A percentile compares a stretch with the other conserved stretches of the same genome.
These are phyloP conservation scores for Eupithecia tripunctaria DNA, from an alignment of 2,888 invertebrate genomes.

Conservation along the genomic window DNA sequence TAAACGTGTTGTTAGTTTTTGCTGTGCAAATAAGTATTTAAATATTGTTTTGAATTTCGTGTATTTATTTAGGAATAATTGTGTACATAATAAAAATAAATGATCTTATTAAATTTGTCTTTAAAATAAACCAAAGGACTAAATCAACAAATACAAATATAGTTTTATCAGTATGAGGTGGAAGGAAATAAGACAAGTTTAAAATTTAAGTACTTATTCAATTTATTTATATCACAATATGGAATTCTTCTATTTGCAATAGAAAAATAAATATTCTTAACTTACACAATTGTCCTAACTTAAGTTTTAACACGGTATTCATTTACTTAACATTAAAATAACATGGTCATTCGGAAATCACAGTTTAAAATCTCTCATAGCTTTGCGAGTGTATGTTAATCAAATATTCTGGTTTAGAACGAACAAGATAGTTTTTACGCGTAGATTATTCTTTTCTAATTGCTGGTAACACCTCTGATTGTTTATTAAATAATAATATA, in stretches of 20 bases:
- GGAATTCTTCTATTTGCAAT: constrained; percentile 39
- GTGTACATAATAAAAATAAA: not conserved
- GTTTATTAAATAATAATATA: not conserved
- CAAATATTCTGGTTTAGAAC: not conserved
- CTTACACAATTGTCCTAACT: constrained; percentile 13
- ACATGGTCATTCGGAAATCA: constrained; percentile 41
- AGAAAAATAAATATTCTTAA: constrained; percentile 41
- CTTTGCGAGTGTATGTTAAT: constrained; percentile 21
- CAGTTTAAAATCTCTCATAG: constrained; percentile 43
- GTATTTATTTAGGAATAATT: not conserved
- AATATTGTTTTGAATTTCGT: not conserved
- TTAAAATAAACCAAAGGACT: not conserved
- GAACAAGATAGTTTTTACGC: not conserved
- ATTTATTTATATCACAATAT: constrained; percentile 44
- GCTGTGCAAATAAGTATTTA: not conserved
- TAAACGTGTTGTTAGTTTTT: not conserved
- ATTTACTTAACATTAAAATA: constrained; percentile 31
- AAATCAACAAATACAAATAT: too few relatives aligned
- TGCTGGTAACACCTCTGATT: not conserved
- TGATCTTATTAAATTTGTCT: not conserved
- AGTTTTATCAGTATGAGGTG: not conserved
- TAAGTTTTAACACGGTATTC: constrained; percentile 4
- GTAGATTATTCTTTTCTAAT: too few relatives aligned
- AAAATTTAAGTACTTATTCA: constrained; percentile 19
- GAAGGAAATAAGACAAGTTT: not conserved